Conservation (phyloP, 2,888 invertebrate species). For the Neoaliturus tenellus region DNA sequence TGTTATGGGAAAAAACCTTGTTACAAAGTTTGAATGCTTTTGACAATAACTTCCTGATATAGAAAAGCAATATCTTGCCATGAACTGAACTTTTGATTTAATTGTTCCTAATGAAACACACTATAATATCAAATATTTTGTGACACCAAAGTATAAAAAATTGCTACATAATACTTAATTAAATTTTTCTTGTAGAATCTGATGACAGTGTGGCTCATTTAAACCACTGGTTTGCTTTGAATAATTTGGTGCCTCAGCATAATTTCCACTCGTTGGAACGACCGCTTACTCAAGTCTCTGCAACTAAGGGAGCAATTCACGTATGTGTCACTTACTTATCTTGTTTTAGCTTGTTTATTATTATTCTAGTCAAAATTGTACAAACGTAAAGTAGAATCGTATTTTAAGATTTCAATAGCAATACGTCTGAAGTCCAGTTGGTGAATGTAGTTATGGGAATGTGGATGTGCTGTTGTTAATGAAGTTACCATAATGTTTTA, state of each 20-base stretch:
- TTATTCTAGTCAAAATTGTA: constrained; percentile 23
- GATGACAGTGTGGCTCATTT: no score
- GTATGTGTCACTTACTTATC: constrained; percentile 33
- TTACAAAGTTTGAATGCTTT: background rate
- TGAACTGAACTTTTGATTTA: background rate
- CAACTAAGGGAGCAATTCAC: constrained; percentile 40
- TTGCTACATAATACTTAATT: no score
- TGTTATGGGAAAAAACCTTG: no score
- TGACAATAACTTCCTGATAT: background rate
- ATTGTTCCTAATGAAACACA: no score
- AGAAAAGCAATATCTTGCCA: background rate
- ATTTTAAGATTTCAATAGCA: constrained; percentile 35
- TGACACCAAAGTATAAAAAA: no score
- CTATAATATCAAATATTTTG: no score
- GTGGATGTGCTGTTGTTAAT: constrained; percentile 22
- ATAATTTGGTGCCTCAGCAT: constrained; percentile 7
- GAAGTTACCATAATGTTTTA: constrained; percentile 2
- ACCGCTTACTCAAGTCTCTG: background rate
- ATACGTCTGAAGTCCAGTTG: background rate
- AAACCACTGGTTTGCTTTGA: no score
- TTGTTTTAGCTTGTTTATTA: constrained; percentile 19
- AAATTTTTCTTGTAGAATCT: no score
- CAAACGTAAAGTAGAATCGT: background rate
- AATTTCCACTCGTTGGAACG: background rate
- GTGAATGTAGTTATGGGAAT: background rate